Evolutionary conservation across 2,113 vertebrate species (phyloP).

Genomic region (Chlorodrepanis virens): DNA sequence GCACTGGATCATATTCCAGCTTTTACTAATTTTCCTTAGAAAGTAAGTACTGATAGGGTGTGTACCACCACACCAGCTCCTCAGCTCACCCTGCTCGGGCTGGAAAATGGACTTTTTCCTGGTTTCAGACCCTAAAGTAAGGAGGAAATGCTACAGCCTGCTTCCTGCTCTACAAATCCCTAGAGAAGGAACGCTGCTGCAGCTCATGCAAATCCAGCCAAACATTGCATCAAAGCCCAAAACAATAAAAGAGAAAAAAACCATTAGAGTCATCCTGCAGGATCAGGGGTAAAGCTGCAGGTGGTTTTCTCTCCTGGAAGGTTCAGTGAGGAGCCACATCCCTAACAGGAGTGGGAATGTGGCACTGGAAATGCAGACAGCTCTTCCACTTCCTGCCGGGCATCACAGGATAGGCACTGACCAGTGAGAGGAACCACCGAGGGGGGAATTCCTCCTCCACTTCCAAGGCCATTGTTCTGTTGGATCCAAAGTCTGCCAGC

Average conservation of each 20-base stretch:
- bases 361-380: not conserved
- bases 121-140: not conserved
- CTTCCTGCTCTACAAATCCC: not conserved
- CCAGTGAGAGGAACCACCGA: not conserved
- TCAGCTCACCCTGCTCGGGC: rapidly evolving
- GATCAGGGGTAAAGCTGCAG: not conserved
- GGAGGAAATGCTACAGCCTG: not conserved
- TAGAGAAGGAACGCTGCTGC: not conserved
- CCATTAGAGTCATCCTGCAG: not conserved
- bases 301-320: not conserved
- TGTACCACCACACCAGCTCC: not conserved
- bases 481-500: not conserved
- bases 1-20: not conserved
- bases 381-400: not conserved
- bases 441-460: not conserved
- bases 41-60: not conserved
- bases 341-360: rapidly evolving
- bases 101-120: not conserved
- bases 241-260: not conserved
- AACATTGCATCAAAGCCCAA: not conserved
- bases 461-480: rapidly evolving
- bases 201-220: not conserved
- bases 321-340: not conserved
- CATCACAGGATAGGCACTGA: rapidly evolving
- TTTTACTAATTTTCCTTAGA: not conserved